These are phyloP conservation scores for Brachycybe producta DNA, from an alignment of 2,888 invertebrate species.

Conservation along the genomic window DNA sequence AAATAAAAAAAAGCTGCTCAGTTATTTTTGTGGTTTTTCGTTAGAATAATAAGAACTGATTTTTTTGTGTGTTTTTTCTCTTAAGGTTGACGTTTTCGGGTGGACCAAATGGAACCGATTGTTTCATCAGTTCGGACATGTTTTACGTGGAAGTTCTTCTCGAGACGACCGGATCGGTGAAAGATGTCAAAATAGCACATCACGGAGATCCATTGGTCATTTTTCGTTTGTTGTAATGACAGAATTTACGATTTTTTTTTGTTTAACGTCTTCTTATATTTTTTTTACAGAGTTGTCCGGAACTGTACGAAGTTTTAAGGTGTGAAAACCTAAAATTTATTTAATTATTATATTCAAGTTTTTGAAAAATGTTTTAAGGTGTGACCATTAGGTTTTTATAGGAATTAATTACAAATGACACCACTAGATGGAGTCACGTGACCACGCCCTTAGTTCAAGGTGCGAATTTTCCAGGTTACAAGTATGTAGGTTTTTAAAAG, in stretches of 20 bases:
- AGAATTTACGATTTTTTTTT: not conserved
- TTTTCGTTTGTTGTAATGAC: not conserved
- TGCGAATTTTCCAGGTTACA: too few relatives aligned
- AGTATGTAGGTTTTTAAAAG: too few relatives aligned
- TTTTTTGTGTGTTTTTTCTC: too few relatives aligned
- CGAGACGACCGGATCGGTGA: constrained; percentile 66
- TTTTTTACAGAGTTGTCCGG: constrained; percentile 64
- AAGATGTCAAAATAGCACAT: constrained; percentile 83
- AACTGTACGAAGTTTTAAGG: constrained; percentile 52
- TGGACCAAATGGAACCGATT: constrained; percentile 61
- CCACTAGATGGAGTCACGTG: too few relatives aligned
- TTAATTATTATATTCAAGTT: too few relatives aligned
- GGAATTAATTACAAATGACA: too few relatives aligned
- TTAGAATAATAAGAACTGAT: too few relatives aligned
- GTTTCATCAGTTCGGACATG: constrained; percentile 92
- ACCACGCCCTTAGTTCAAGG: too few relatives aligned
- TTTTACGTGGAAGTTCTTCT: constrained; percentile 85
- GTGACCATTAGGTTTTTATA: too few relatives aligned
- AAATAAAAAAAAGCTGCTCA: too few relatives aligned
- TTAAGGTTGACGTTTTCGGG: constrained; percentile 78
- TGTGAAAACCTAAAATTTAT: constrained; percentile 19
- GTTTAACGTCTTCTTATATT: constrained; percentile 11
- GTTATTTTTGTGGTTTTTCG: too few relatives aligned
- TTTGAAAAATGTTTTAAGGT: too few relatives aligned
- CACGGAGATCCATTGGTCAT: constrained; percentile 53